Conservation (phyloP, 2,113 vertebrate species). For the Tychaedon coryphoeus region DNA sequence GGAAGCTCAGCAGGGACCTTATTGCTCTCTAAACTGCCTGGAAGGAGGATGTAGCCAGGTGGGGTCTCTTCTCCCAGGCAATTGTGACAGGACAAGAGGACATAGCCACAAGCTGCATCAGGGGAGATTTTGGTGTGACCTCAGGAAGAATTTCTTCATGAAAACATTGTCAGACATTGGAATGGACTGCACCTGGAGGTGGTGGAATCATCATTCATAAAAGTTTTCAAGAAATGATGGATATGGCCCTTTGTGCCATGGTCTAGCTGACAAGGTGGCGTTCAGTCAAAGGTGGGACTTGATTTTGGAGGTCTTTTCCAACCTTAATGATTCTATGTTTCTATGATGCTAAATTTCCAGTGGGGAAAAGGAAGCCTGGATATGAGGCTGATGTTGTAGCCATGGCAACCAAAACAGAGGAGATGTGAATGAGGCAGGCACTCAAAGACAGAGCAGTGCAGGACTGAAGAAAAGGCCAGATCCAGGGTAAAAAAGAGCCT, state of each 20-base stretch:
- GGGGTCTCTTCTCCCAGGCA: neutral
- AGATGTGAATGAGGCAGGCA: neutral
- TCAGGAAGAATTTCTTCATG: neutral
- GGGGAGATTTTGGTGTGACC: neutral
- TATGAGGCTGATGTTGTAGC: conserved; percentile 25
- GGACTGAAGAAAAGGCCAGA: conserved; percentile 6
- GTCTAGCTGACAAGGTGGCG: neutral
- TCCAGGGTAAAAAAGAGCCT: neutral
- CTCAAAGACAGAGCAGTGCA: neutral
- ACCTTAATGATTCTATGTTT: neutral
- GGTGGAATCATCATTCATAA: neutral
- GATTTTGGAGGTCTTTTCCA: neutral
- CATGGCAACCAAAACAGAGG: conserved; percentile 35
- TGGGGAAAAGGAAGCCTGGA: conserved; percentile 15
- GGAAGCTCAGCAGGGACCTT: neutral
- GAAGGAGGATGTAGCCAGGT: neutral
- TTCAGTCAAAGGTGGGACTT: neutral
- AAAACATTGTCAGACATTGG: neutral
- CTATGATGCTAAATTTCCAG: neutral
- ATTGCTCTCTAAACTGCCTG: neutral
- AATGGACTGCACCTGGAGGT: neutral
- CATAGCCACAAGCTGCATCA: neutral
- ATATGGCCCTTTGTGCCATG: neutral
- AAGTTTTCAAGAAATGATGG: neutral
- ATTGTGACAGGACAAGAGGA: neutral